phyloP scores from a whole-genome alignment of 2,888 invertebrate species.

The Lithophane semibrunnea region DNA sequence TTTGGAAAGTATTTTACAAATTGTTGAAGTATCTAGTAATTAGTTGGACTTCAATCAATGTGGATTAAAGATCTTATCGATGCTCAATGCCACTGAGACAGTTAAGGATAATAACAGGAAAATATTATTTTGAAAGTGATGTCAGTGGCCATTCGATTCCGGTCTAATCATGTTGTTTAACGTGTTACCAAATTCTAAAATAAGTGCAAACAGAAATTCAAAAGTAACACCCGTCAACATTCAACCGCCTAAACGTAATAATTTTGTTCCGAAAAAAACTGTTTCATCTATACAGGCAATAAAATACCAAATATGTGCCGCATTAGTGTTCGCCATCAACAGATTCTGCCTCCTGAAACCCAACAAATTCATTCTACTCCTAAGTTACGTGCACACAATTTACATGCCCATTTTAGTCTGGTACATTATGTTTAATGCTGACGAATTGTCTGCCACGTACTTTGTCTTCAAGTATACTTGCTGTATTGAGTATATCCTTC shows the following conservation, averaged over 20 bases:
- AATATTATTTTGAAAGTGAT: slow-evolving; percentile 3
- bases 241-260: slow-evolving; percentile 61
- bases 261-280: slow-evolving; percentile 53
- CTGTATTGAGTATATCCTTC: slow-evolving; percentile 70
- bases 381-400: slow-evolving; percentile 63
- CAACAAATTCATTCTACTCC: slow-evolving; percentile 58
- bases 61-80: slow-evolving; percentile 63
- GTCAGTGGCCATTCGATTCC: slow-evolving; percentile 26
- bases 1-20: slow-evolving; percentile 52
- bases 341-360: slow-evolving; percentile 71
- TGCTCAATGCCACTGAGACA: slow-evolving; percentile 26
- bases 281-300: slow-evolving; percentile 61
- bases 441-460: slow-evolving; percentile 63
- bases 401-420: slow-evolving; percentile 51
- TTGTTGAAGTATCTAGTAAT: slow-evolving; percentile 45
- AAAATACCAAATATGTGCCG: slow-evolving; percentile 65
- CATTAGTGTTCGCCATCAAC: slow-evolving; percentile 72
- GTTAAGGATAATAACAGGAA: slow-evolving; percentile 23
- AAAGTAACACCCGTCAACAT: slow-evolving; percentile 70
- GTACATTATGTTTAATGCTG: slow-evolving; percentile 51
- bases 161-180: slow-evolving; percentile 50
- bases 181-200: slow-evolving; percentile 46
- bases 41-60: slow-evolving; percentile 51
- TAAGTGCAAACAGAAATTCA: slow-evolving; percentile 64
- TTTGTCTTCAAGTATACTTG: slow-evolving; percentile 70